These are phyloP conservation scores for Ammodytes dubius DNA, from an alignment of 2,113 vertebrate genomes.

Conservation along the genomic window DNA sequence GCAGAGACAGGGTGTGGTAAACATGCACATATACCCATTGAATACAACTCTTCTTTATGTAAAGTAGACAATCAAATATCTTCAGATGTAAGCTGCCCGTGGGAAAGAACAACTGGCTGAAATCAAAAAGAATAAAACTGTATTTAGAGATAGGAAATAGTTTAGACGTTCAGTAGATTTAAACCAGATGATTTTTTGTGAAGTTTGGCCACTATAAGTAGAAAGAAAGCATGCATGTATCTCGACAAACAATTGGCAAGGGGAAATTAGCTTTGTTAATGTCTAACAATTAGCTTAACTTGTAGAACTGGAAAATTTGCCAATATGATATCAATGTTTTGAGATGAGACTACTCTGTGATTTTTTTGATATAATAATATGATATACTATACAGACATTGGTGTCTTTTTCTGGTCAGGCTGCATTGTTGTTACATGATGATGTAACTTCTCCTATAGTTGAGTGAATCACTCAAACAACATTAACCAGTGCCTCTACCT, in stretches of 20 bases:
- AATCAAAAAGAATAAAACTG: background rate
- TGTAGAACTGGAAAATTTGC: background rate
- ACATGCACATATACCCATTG: background rate
- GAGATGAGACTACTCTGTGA: too few relatives aligned
- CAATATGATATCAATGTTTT: background rate
- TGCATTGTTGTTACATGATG: background rate
- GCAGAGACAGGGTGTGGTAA: slow-evolving; percentile 6
- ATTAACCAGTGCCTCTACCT: background rate
- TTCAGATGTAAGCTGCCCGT: background rate
- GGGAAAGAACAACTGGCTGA: background rate
- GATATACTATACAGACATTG: too few relatives aligned
- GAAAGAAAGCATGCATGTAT: background rate
- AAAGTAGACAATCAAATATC: too few relatives aligned
- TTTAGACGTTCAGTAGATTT: background rate
- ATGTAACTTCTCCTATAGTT: background rate
- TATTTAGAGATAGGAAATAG: background rate
- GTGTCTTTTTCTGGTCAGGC: too few relatives aligned
- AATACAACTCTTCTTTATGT: background rate
- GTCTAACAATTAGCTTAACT: too few relatives aligned
- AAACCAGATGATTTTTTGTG: background rate
- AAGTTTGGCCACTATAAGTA: background rate
- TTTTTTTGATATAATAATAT: too few relatives aligned
- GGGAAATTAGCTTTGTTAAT: background rate
- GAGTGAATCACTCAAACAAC: background rate
- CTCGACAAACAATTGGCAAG: background rate